phyloP scores from a whole-genome alignment of 37 sponge, comb jelly and placozoan genomes.

The Haliclona indistincta region DNA sequence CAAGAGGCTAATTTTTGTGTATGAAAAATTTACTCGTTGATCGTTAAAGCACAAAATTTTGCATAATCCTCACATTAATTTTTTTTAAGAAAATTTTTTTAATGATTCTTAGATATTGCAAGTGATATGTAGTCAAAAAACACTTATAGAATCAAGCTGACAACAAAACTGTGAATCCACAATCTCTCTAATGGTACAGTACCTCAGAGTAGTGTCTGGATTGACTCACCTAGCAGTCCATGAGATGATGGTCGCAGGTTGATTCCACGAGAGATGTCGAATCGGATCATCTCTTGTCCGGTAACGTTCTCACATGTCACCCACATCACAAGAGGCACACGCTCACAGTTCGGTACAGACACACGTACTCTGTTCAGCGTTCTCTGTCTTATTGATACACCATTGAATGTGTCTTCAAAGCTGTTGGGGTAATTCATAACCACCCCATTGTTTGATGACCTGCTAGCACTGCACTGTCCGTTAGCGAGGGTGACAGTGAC shows the following conservation, averaged over 20 bases:
- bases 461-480: not conserved
- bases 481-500: conserved; percentile 42
- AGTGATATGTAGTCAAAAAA: too few species aligned
- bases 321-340: conserved; percentile 66
- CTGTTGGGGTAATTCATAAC: conserved; percentile 1
- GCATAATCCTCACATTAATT: too few species aligned
- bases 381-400: conserved; percentile 18
- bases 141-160: too few species aligned
- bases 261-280: conserved; percentile 55
- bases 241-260: conserved; percentile 71
- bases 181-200: too few species aligned
- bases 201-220: too few species aligned
- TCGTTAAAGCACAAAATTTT: too few species aligned
- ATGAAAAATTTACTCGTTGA: too few species aligned
- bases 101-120: too few species aligned
- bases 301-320: conserved; percentile 38
- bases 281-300: conserved; percentile 46
- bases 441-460: not conserved
- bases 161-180: too few species aligned
- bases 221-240: conserved; percentile 70
- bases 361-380: conserved; percentile 39
- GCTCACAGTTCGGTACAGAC: conserved; percentile 72
- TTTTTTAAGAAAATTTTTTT: too few species aligned
- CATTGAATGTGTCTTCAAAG: not conserved
- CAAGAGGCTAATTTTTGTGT: too few species aligned